phyloP scores from a whole-genome alignment of 2,797 vertebrate genomes.

The Ptychadena robeensis region DNA sequence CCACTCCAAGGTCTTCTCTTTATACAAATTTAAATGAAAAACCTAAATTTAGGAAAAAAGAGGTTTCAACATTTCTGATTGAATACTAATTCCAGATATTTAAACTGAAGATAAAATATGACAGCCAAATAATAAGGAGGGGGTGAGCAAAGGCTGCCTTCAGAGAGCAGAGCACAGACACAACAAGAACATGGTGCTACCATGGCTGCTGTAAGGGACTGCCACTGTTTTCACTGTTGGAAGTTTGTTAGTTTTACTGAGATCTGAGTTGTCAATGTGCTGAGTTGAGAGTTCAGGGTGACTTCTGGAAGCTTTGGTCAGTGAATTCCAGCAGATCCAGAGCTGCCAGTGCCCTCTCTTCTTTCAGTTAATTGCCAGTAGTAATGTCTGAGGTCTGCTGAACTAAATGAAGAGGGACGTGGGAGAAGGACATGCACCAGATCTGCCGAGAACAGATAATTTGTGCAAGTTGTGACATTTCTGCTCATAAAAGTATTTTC shows the following conservation, averaged over 20 bases:
- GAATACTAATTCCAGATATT: no score
- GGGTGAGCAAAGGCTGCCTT: no score
- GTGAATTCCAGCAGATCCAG: constrained; percentile 28
- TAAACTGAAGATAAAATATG: no score
- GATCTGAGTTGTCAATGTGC: constrained; percentile 24
- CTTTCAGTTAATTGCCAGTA: not conserved
- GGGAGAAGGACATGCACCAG: not conserved
- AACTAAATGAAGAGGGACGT: not conserved
- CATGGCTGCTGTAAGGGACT: not conserved
- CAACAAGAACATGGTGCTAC: not conserved
- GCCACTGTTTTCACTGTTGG: not conserved
- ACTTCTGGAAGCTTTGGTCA: constrained; percentile 9
- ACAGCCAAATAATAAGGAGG: no score
- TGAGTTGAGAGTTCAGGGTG: constrained; percentile 19
- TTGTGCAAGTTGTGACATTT: not conserved
- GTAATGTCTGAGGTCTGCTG: not conserved
- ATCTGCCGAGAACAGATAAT: not conserved
- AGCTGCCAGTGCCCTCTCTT: constrained; percentile 20
- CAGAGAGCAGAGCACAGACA: no score
- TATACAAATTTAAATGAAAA: no score
- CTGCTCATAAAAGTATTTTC: not conserved
- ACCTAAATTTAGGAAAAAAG: no score
- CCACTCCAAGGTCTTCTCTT: no score
- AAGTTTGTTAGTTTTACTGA: not conserved
- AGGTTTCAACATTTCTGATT: no score